phyloP scores from a whole-genome alignment of 2,113 vertebrate species.

The Rhynchopsitta pachyrhyncha region DNA sequence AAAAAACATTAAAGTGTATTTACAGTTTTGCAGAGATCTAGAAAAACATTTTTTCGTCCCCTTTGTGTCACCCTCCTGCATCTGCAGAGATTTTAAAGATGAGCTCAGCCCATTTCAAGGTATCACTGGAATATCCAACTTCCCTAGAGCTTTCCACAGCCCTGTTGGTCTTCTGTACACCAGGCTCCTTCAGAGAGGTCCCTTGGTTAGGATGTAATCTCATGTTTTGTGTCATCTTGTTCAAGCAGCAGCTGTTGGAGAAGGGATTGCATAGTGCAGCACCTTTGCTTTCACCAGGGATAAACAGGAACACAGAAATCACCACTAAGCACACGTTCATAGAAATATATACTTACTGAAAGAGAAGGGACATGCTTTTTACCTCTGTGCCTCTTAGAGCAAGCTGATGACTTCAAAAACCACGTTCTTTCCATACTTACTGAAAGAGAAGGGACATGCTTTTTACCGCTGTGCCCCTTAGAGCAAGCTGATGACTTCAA shows the following conservation, averaged over 20 bases:
- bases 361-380: neutral
- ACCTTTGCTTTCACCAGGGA: neutral
- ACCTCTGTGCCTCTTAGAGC: neutral
- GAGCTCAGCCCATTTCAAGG: neutral
- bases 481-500: neutral
- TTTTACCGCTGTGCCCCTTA: neutral
- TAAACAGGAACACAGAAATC: neutral
- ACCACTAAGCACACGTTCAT: accelerated
- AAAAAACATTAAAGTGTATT: neutral
- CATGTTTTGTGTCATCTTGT: neutral
- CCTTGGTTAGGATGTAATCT: neutral
- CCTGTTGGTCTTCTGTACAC: neutral
- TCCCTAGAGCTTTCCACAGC: neutral
- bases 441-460: neutral
- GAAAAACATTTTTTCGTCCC: neutral
- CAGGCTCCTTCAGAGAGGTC: neutral
- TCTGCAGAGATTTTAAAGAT: neutral
- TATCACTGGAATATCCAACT: neutral
- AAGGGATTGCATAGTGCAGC: neutral
- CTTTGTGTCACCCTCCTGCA: neutral
- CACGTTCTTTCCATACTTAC: neutral
- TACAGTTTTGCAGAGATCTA: neutral
- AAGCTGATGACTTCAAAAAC: neutral
- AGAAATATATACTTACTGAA: neutral
- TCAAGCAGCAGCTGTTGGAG: neutral